A percentile compares a stretch with the other conserved stretches of the same genome.
Conservation (phyloP, 2,797 vertebrate genomes). For the Microchirus variegatus region DNA sequence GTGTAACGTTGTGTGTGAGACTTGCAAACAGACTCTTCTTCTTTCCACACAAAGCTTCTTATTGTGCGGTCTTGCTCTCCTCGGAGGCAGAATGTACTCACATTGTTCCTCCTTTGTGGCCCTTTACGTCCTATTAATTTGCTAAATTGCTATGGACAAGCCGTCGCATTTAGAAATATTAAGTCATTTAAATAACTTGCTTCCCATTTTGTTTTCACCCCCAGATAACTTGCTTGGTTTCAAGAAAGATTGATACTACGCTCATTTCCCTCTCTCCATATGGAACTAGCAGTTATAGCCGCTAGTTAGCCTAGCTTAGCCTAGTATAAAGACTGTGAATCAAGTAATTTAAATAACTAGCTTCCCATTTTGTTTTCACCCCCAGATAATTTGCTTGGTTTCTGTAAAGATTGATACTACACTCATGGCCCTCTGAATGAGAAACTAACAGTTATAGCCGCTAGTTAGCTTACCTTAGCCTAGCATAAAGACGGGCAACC, state of each 20-base stretch:
- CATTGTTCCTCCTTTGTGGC: conserved; percentile 43
- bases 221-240: too few species aligned
- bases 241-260: too few species aligned
- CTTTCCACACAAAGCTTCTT: conserved; percentile 65
- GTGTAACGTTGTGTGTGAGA: conserved; percentile 43
- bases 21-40: conserved; percentile 57
- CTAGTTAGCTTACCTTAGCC: too few species aligned
- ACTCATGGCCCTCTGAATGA: too few species aligned
- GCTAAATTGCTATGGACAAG: conserved; percentile 27
- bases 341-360: conserved; percentile 1
- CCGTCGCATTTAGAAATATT: conserved; percentile 14
- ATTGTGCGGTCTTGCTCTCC: conserved; percentile 60
- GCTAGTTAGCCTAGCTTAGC: too few species aligned
- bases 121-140: conserved; percentile 15
- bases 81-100: conserved; percentile 40
- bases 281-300: too few species aligned
- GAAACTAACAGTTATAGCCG: too few species aligned
- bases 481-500: too few species aligned
- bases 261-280: too few species aligned
- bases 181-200: neutral
- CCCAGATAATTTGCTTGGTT: too few species aligned
- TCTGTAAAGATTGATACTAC: too few species aligned
- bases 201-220: neutral
- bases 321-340: too few species aligned
- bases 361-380: neutral